Conservation (phyloP, 2,797 vertebrate species). For the Thaleichthys pacificus region DNA sequence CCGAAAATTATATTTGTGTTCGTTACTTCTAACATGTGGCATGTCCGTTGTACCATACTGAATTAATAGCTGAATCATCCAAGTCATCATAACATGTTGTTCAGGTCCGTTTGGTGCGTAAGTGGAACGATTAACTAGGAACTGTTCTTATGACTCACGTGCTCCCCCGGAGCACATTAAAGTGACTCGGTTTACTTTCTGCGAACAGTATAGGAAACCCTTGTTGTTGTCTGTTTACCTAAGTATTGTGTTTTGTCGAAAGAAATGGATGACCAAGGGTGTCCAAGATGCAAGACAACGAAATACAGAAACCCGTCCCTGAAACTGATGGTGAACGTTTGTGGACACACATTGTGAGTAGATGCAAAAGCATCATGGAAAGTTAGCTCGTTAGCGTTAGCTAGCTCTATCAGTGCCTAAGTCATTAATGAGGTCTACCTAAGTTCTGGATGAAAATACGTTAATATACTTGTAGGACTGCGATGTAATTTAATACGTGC, state of each 20-base stretch:
- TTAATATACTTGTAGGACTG: too few species aligned
- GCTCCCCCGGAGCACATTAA: constrained; percentile 8
- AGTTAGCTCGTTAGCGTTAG: background rate
- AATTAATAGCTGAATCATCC: background rate
- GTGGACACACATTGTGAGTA: constrained; percentile 98
- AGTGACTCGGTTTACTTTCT: constrained; percentile 15
- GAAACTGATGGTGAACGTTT: constrained; percentile 98
- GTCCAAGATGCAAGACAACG: constrained; percentile 95
- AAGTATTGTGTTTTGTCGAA: constrained; percentile 3
- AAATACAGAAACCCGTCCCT: constrained; percentile 96
- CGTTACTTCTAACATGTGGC: background rate
- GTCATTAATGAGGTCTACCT: too few species aligned
- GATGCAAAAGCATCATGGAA: background rate
- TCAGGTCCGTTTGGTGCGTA: background rate
- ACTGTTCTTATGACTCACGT: constrained; percentile 5
- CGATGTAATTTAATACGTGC: too few species aligned
- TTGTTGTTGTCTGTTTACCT: background rate
- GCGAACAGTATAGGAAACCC: background rate
- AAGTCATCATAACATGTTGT: background rate
- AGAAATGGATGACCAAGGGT: constrained; percentile 92
- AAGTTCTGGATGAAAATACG: too few species aligned
- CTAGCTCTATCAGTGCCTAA: background rate
- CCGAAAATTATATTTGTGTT: background rate
- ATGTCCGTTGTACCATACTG: background rate
- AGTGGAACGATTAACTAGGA: constrained; percentile 22